Percentiles rank a stretch among this genome's conserved stretches.
phyloP scores from a whole-genome alignment of 2,797 vertebrate species.

The Pristis pectinata region DNA sequence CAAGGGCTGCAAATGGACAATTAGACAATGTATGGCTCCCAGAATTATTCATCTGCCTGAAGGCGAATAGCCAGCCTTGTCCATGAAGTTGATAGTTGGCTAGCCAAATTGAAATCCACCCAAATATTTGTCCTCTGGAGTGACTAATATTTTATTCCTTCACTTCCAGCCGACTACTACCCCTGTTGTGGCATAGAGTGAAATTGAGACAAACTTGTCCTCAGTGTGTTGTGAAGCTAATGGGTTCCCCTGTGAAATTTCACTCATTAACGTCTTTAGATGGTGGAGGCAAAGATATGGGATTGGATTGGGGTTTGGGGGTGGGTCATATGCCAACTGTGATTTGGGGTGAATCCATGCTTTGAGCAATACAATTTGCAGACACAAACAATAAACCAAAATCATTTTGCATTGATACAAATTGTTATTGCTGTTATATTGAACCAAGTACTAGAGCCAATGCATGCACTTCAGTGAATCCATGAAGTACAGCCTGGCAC shows the following conservation, averaged over 20 bases:
- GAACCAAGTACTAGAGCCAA: not conserved
- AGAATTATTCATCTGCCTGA: not conserved
- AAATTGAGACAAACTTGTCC: not conserved
- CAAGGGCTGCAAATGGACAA: not conserved
- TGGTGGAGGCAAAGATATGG: too few species aligned
- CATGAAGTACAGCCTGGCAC: not conserved
- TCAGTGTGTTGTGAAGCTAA: not conserved
- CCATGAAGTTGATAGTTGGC: not conserved
- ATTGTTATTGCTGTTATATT: not conserved
- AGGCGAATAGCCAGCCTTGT: not conserved
- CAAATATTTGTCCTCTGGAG: not conserved
- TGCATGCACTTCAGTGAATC: not conserved
- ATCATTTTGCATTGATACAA: not conserved
- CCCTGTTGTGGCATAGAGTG: not conserved
- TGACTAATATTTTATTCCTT: not conserved
- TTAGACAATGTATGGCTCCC: not conserved
- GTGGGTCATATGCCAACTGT: not conserved
- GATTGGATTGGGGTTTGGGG: not conserved
- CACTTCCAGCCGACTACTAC: not conserved
- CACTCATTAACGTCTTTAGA: not conserved
- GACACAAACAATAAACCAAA: not conserved
- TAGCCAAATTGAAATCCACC: not conserved
- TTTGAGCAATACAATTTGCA: not conserved
- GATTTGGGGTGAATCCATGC: not conserved
- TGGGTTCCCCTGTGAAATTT: not conserved